Conservation (phyloP, 23 tunicate species). For the Phallusia fumigata region DNA sequence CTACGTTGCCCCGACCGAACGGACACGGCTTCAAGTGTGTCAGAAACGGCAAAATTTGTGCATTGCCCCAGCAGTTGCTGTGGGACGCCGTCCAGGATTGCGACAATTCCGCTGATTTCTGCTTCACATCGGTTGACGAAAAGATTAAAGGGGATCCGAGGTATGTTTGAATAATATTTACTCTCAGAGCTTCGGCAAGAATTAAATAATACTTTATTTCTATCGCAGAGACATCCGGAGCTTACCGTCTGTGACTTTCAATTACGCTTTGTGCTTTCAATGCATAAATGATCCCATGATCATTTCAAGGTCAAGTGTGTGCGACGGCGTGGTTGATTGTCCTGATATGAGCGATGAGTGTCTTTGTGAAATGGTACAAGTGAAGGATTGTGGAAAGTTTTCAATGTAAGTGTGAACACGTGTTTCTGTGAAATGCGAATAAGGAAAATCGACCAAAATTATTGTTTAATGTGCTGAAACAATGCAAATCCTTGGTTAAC, state of each 20-base stretch:
- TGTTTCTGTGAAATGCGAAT: too few species aligned
- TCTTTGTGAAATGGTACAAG: too few species aligned
- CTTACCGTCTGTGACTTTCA: background rate
- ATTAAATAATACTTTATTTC: background rate
- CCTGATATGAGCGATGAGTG: conserved; percentile 5
- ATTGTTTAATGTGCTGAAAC: too few species aligned
- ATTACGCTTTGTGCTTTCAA: background rate
- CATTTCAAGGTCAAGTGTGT: conserved; percentile 7
- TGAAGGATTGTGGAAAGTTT: too few species aligned
- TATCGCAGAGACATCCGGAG: background rate
- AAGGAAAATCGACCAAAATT: too few species aligned
- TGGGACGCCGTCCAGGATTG: background rate
- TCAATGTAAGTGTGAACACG: too few species aligned
- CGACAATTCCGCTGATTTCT: background rate
- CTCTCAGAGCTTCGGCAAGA: too few species aligned
- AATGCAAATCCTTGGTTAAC: too few species aligned
- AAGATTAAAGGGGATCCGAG: background rate
- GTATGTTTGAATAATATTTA: background rate
- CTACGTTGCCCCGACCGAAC: background rate
- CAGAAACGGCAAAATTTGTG: background rate
- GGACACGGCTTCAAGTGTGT: conserved; percentile 3
- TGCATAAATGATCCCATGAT: conserved; percentile 7
- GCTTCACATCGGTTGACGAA: background rate
- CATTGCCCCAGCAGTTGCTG: background rate
- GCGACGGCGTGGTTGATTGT: background rate